Conservation (phyloP, 2,113 vertebrate species). For the Orientallactaga bullata region DNA sequence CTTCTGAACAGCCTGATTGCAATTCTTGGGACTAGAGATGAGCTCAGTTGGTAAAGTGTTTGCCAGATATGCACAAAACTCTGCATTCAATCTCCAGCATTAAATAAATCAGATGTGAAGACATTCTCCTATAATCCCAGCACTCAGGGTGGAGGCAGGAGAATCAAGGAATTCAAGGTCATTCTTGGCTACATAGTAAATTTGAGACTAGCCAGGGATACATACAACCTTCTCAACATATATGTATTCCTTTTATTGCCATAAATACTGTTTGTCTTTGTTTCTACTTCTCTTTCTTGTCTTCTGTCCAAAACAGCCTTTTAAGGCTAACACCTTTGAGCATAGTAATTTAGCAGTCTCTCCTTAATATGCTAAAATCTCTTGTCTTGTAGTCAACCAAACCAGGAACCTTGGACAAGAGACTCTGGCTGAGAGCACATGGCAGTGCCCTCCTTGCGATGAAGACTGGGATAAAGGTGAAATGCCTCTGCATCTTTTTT, state of each 20-base stretch:
- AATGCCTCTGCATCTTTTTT: neutral
- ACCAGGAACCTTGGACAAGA: constrained; percentile 77
- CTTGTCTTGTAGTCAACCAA: constrained; percentile 76
- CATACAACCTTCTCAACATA: neutral
- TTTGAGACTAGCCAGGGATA: neutral
- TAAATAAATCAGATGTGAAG: neutral
- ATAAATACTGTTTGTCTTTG: constrained; percentile 63
- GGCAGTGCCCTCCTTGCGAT: constrained; percentile 84
- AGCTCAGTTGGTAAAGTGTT: neutral
- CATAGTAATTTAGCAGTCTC: neutral
- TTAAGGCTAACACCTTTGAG: constrained; percentile 44
- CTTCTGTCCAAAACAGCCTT: constrained; percentile 44
- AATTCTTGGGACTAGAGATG: neutral
- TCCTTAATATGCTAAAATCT: constrained; percentile 26
- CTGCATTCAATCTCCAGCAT: neutral
- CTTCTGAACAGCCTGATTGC: constrained; percentile 64
- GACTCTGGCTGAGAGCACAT: constrained; percentile 75
- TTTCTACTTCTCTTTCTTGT: constrained; percentile 58
- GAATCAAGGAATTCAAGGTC: neutral
- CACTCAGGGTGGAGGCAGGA: neutral
- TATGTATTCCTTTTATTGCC: constrained; percentile 28
- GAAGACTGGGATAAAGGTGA: constrained; percentile 87
- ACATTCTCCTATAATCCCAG: neutral
- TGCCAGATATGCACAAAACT: neutral
- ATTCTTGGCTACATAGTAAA: neutral